phyloP scores from a whole-genome alignment of 2,888 invertebrate genomes.

The Saturnia pavonia region DNA sequence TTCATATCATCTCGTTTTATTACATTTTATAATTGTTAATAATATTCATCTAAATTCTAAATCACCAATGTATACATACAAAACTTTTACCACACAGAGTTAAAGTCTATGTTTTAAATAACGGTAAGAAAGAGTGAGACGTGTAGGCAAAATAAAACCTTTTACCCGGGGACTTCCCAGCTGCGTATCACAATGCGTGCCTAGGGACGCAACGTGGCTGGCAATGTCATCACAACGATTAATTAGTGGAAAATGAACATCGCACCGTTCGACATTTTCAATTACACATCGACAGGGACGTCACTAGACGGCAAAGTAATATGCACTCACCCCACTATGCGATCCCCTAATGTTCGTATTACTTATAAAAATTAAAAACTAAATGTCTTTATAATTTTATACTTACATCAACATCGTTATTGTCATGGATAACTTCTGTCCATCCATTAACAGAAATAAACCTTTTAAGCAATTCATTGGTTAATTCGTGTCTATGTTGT shows the following conservation, averaged over 20 bases:
- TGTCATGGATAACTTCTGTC: too few relatives aligned
- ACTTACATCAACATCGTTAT: too few relatives aligned
- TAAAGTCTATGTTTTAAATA: background rate
- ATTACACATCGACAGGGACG: constrained; percentile 54
- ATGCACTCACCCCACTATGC: too few relatives aligned
- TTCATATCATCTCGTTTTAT: too few relatives aligned
- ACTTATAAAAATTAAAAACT: background rate
- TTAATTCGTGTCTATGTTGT: too few relatives aligned
- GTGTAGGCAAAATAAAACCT: constrained; percentile 7
- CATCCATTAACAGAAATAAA: too few relatives aligned
- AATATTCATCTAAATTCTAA: too few relatives aligned
- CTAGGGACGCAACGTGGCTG: constrained; percentile 36
- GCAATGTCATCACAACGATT: constrained; percentile 76
- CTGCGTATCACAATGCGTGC: constrained; percentile 42
- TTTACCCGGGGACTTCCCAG: constrained; percentile 27
- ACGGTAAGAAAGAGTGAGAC: background rate
- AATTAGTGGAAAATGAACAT: constrained; percentile 81
- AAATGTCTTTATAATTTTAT: background rate
- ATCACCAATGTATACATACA: background rate
- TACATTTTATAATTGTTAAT: too few relatives aligned
- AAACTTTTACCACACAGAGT: background rate
- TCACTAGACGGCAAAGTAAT: background rate
- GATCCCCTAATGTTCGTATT: background rate
- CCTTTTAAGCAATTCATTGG: too few relatives aligned
- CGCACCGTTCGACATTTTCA: constrained; percentile 75